A percentile compares a stretch with the other conserved stretches of the same genome.
Evolutionary conservation across 2,797 vertebrate genomes (phyloP).

Genomic region (Calcarius lapponicus): DNA sequence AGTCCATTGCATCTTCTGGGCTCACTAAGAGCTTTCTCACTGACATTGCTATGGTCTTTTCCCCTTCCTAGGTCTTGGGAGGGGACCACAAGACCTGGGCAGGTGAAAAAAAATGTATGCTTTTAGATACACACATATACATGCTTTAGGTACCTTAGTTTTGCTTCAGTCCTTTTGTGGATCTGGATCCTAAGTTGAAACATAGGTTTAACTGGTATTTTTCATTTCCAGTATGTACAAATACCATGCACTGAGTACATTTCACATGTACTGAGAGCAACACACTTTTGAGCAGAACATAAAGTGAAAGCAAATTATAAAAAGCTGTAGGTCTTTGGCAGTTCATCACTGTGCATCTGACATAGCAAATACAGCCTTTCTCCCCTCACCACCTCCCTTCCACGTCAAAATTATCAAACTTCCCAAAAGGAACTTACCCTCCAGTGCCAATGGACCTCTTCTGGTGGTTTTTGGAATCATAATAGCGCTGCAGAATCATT

Average conservation of each 20-base stretch:
- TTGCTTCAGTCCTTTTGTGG: slow-evolving; percentile 74
- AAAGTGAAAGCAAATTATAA: neutral
- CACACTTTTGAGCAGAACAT: slow-evolving; percentile 2
- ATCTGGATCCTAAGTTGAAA: slow-evolving; percentile 72
- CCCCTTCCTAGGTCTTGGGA: slow-evolving; percentile 71
- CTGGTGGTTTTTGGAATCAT: slow-evolving; percentile 99
- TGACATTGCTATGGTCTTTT: slow-evolving; percentile 68
- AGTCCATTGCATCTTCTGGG: slow-evolving; percentile 69
- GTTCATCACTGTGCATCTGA: neutral
- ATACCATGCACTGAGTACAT: slow-evolving; percentile 51
- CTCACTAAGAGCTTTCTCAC: slow-evolving; percentile 69
- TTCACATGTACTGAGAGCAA: slow-evolving; percentile 40
- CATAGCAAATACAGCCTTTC: neutral
- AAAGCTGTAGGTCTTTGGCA: neutral
- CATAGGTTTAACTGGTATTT: slow-evolving; percentile 71
- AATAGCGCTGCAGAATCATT: slow-evolving; percentile 95
- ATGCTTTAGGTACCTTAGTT: slow-evolving; percentile 73
- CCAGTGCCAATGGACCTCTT: slow-evolving; percentile 93
- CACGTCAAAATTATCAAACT: neutral
- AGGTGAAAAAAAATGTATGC: slow-evolving; percentile 71
- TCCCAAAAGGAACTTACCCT: slow-evolving; percentile 81
- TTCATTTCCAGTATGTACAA: slow-evolving; percentile 26
- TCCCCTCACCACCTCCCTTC: slow-evolving; percentile 34
- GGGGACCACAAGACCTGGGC: slow-evolving; percentile 67
- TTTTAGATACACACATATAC: slow-evolving; percentile 71